Conservation (phyloP, 2,113 vertebrate species). For the Todiramphus saurophagus region DNA sequence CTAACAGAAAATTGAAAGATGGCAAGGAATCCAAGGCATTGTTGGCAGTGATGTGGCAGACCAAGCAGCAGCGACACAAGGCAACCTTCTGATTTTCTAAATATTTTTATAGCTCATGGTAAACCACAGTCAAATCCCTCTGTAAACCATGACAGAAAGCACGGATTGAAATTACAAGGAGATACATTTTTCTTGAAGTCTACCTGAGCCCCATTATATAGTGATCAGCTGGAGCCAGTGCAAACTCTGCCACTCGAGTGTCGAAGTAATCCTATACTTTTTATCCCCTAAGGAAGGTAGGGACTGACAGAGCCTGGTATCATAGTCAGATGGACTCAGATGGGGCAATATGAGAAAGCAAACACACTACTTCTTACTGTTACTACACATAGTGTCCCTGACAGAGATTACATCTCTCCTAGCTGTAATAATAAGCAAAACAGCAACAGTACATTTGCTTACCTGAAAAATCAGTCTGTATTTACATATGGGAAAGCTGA, state of each 20-base stretch:
- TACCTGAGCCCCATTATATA: not conserved
- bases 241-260: not conserved
- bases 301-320: not conserved
- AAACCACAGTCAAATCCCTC: not conserved
- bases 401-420: not conserved
- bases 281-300: not conserved
- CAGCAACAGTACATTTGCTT: not conserved
- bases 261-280: not conserved
- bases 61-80: not conserved
- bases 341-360: not conserved
- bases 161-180: not conserved
- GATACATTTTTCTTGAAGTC: not conserved
- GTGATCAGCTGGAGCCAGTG: not conserved
- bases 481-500: not conserved
- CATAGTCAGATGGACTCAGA: not conserved
- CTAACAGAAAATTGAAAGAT: not conserved
- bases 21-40: not conserved
- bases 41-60: not conserved
- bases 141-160: fast-evolving
- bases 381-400: not conserved
- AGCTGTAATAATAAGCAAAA: not conserved
- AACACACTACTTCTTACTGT: not conserved
- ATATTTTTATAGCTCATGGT: not conserved
- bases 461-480: not conserved
- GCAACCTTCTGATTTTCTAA: not conserved